Base-by-base conservation (phyloP, 2,888 invertebrate species). In the Lagria hirta region DNA sequence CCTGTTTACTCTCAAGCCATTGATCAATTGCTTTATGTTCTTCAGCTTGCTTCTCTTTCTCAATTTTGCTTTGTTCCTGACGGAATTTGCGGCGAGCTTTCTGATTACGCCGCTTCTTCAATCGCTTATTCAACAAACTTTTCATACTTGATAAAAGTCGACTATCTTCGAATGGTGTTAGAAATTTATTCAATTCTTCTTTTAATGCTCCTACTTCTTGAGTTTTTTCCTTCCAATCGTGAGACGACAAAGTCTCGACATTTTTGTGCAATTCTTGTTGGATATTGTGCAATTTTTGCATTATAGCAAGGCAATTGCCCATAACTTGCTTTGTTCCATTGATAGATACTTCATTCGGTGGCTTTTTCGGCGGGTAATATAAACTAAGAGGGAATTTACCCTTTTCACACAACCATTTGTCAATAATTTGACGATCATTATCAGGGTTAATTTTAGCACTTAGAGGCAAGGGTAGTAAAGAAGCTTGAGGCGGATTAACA, bases 1-100 rank as follows among this genome's bases (percentile, higher is more conserved):
- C 80, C 55, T 81, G 78, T 62, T 82, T 80, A 44, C 76, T 76
- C 50, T 80, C 77, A 46, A 86, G 71, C 75, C 84, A 83, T 27
- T 78, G 75, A 71, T 88, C 83, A 53, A 84, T 82, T 50, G 79
- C 73, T 36, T 78, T 71, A 43, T 84, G 79, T 35, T 75, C 69
- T 52, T 79, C 77, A 48, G 73, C 65, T 38, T 74, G 66, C 23
- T 70, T 68, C 47, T 66, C 66, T 5, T 71, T 68, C 50, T 71
- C 64, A 37, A 72, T 72, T 23, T 56, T 61, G 32, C 70, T 70
- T 20, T 63, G 57, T 17, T 68, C 63, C 24, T 71, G 67, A 62
- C 74, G 73, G 52, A 76, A 75, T 49, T 75, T 54, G 43, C 76
- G 64, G 49, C 73, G 66, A 51, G 78, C 70, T 57, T 76, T 80